Base-by-base conservation (phyloP, 2,888 invertebrate species). In the Tetramorium bicarinatum region DNA sequence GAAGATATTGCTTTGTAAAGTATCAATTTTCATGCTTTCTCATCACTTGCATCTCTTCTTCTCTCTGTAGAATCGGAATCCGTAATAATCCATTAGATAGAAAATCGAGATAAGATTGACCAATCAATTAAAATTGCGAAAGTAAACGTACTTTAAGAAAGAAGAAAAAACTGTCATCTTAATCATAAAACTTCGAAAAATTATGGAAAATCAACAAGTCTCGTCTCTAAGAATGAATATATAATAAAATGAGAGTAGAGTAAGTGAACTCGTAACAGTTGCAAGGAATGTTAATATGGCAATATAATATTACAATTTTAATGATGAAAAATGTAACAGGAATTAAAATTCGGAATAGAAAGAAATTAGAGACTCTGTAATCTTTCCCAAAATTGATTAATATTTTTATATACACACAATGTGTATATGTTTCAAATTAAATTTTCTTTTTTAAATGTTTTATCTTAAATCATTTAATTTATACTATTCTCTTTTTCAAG, bases 11-110 rank as follows among this genome's bases (percentile, higher is more conserved):
- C 72, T 54, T 69, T 72, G 72, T 79, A 72, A 79, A 79, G 69
- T 71, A 72, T 80, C 59, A 72, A 72, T 80, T 80, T 80, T 56
- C 79, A 80, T 72, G 72, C 47, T 80, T 72, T 80, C 79, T 61
- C 56, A 59, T 13, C 13, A 47, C 44, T 54, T 21, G 67, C 67
- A 71, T 77, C 56, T 71, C 79, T 79, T 21, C 71, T 79, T 79
- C 79, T 34, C 29, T 34, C 72, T 79, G 59, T 34, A 47, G n/a
- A 44, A 18, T 21, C 21, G 72, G 71, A 79, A 79, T 79, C 72
- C 79, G 44, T 79, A 44, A 71, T 56, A 79, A 79, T 71, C 71
- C 59, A 79, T 79, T 79, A 71, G 34, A 34, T 21, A 44, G 71
- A 71, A 79, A 79, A 47, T 15, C 47, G 47, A 59, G 54, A 69